Base-by-base conservation (phyloP, 2,797 vertebrate species). In the Vespertilio murinus region DNA sequence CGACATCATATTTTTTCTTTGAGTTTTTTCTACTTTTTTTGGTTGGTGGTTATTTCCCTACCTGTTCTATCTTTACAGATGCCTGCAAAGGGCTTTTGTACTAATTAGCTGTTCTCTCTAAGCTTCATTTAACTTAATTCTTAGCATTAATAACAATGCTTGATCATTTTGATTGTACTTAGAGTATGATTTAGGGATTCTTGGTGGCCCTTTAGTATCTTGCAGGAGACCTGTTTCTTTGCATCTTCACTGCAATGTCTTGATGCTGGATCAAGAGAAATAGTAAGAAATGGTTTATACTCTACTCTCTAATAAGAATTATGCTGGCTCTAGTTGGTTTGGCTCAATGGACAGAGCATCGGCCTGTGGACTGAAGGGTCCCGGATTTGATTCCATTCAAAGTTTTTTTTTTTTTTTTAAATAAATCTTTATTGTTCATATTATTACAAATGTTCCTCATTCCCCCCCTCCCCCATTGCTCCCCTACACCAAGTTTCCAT, bases 121-220 rank as follows among this genome's bases (percentile, higher is more conserved):
- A 77, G 54, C 42, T 79, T 95, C 75, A 74, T 42, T 88, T 88
- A 52, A 90, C 33, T 81, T 94, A 82, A 85, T 82, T 25, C 22
- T 74, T 80, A 69, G 38, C 4, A 5, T 95, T 92, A 92, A 80
- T 67, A 85, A 65, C 40, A 84, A 13, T 82, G 45, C 61, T 88
- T 95, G 20, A 38, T 75, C 40, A 42, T 88, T 40, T 95, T 87
- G 56, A 45, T 85, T 95, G 20, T 94, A 69, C 18, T 47, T 89
- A 77, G 33, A 78, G 23, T 95, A 73, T 77, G 35, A 70, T 92
- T 78, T 74, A 54, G 65, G 81, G 56, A 69, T 25, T 78, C 35
- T 69, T 82, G 40, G 14, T 93, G 23, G 33, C 9, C 28, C 40
- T 64, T 54, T 14, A 64, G 54, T 87, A 14, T 86, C 45, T 87